phyloP scores from a whole-genome alignment of 2,797 vertebrate species.

The Champsocephalus gunnari region DNA sequence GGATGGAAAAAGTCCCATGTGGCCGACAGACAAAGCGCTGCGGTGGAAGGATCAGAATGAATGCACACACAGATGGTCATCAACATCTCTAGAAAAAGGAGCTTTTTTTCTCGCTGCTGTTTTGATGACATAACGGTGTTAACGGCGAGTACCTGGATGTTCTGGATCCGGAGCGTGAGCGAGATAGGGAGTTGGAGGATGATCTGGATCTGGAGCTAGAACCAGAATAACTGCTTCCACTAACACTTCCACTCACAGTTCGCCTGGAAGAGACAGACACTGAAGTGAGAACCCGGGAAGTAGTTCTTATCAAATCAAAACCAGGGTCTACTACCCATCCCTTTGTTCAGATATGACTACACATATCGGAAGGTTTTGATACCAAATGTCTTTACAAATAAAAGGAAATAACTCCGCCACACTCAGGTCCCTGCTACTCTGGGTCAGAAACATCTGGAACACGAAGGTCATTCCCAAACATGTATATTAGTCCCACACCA shows the following conservation, averaged over 20 bases:
- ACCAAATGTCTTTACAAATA: too few species aligned
- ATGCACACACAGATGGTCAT: not conserved
- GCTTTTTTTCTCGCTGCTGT: not conserved
- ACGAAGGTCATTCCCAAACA: too few species aligned
- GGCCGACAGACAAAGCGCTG: too few species aligned
- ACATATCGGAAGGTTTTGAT: not conserved
- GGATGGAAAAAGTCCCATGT: too few species aligned
- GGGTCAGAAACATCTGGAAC: too few species aligned
- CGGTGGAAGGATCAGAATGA: not conserved
- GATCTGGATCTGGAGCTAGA: slow-evolving; percentile 95
- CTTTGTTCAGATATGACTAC: not conserved
- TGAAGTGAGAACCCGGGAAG: slow-evolving; percentile 17
- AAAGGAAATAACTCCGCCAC: too few species aligned
- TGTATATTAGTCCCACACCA: too few species aligned
- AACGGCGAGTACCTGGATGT: slow-evolving; percentile 77
- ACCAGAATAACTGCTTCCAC: slow-evolving; percentile 94
- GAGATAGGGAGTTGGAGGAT: slow-evolving; percentile 87
- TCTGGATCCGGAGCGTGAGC: slow-evolving; percentile 84
- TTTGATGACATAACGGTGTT: not conserved
- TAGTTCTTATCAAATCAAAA: not conserved
- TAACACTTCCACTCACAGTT: slow-evolving; percentile 91
- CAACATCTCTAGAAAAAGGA: not conserved
- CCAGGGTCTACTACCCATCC: not conserved
- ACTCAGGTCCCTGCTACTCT: too few species aligned
- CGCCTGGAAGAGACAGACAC: slow-evolving; percentile 79